Percentiles rank a stretch among this genome's conserved stretches.
Conservation (phyloP, 2,797 vertebrate species). For the Otus scops region DNA sequence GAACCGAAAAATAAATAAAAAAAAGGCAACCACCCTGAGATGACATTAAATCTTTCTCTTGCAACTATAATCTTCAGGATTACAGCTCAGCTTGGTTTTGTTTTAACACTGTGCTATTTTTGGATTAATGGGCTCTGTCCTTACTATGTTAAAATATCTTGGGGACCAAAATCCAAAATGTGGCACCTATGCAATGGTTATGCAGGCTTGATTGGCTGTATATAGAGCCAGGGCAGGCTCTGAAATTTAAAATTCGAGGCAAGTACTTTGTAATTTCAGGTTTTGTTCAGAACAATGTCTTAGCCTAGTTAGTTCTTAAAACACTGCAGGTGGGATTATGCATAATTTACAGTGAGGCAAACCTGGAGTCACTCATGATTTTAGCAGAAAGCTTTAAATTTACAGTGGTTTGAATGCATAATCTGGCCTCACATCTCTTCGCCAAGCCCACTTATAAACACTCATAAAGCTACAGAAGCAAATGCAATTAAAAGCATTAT, state of each 20-base stretch:
- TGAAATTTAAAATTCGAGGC: neutral
- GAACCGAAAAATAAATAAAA: neutral
- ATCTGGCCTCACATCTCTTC: neutral
- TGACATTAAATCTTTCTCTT: conserved; percentile 33
- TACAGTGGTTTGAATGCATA: neutral
- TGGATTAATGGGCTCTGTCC: neutral
- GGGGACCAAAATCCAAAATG: neutral
- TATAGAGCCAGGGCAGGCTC: neutral
- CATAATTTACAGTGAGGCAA: neutral
- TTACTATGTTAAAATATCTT: neutral
- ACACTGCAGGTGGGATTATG: neutral
- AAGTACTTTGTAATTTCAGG: neutral
- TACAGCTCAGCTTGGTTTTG: neutral
- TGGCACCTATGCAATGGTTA: neutral
- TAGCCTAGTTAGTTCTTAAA: neutral
- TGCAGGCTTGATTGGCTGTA: neutral
- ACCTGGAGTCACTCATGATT: neutral
- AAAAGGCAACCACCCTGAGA: neutral
- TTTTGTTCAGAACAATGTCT: neutral
- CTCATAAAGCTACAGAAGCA: neutral
- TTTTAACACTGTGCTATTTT: neutral
- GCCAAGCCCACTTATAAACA: neutral
- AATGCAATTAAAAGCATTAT: neutral
- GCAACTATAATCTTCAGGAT: conserved; percentile 32
- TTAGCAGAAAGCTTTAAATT: neutral